Percentiles rank a stretch among this genome's conserved stretches.
phyloP scores from a whole-genome alignment of 2,797 vertebrate species.

The Danio albolineatus region DNA sequence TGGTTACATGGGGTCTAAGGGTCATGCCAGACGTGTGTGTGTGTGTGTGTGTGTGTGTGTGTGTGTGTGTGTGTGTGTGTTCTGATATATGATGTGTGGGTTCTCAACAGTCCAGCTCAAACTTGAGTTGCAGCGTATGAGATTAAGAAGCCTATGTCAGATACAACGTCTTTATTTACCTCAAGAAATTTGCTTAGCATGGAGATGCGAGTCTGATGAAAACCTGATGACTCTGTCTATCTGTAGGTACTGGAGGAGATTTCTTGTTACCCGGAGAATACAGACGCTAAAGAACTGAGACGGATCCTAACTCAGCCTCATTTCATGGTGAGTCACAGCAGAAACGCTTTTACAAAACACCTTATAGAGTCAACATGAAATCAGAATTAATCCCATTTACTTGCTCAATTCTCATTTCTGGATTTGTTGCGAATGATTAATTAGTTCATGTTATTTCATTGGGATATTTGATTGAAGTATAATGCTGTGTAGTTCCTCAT shows the following conservation, averaged over 20 bases:
- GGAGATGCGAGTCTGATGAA: neutral
- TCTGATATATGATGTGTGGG: conserved; percentile 10
- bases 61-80: conserved; percentile 12
- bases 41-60: too few species aligned
- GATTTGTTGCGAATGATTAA: neutral
- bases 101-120: conserved; percentile 31
- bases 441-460: neutral
- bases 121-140: conserved; percentile 11
- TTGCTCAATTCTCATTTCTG: neutral
- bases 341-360: neutral
- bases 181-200: neutral
- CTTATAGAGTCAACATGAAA: neutral
- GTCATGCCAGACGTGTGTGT: conserved; percentile 38
- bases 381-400: neutral
- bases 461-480: neutral
- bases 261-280: conserved; percentile 97
- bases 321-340: conserved; percentile 93
- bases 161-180: neutral
- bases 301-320: conserved; percentile 98
- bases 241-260: conserved; percentile 96
- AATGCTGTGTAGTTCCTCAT: neutral
- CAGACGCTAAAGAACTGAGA: conserved; percentile 94
- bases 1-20: conserved; percentile 60
- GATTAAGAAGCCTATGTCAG: neutral
- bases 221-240: conserved; percentile 34